These are phyloP conservation scores for Cervus canadensis DNA, from an alignment of 2,113 vertebrate genomes.

Conservation along the genomic window DNA sequence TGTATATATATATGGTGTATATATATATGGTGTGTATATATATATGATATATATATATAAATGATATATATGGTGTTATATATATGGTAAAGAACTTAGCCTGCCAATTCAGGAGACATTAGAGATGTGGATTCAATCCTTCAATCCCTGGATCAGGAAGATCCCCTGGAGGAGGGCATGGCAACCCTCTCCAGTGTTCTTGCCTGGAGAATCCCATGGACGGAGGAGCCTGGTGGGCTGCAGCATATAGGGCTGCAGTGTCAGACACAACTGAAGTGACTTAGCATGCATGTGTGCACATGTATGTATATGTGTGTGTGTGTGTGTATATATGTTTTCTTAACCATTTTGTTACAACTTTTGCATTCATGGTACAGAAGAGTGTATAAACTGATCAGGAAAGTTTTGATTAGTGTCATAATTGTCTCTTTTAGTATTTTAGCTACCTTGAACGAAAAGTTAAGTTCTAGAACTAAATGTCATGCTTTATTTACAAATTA, in stretches of 20 bases:
- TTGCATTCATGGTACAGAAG: neutral
- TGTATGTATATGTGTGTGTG: neutral
- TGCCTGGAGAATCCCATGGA: neutral
- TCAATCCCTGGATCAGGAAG: neutral
- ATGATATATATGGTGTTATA: neutral
- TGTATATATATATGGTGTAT: neutral
- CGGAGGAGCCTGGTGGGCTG: neutral
- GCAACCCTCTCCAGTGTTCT: neutral
- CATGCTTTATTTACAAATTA: neutral
- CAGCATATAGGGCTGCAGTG: neutral
- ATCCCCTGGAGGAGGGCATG: neutral
- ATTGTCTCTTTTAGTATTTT: neutral
- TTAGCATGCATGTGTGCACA: neutral
- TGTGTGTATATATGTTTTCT: neutral
- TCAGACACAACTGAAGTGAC: neutral
- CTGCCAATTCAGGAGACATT: neutral
- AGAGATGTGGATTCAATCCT: neutral
- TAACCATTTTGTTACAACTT: neutral
- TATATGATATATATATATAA: neutral
- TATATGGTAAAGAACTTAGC: neutral
- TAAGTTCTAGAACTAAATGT: neutral
- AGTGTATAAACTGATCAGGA: neutral
- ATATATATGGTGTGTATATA: neutral
- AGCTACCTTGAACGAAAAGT: constrained; percentile 13
- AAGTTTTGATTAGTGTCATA: neutral